A percentile compares a stretch with the other conserved stretches of the same genome.
Evolutionary conservation across 2,113 vertebrate genomes (phyloP).

Genomic region (Coryphaenoides rupestris): DNA sequence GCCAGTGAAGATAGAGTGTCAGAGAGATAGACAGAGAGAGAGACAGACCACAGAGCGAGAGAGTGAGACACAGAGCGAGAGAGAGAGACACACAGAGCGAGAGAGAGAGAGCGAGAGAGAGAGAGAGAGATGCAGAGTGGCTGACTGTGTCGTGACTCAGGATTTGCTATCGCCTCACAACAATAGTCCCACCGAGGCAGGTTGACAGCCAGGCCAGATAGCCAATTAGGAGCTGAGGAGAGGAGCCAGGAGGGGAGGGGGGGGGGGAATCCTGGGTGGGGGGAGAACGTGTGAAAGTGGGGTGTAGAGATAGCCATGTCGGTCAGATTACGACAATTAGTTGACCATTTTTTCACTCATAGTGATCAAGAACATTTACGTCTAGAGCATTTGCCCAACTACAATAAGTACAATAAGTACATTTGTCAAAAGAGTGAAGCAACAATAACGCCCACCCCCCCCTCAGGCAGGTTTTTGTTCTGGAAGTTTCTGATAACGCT

Average conservation of each 20-base stretch:
- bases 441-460: too few species aligned
- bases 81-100: not conserved
- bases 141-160: slow-evolving; percentile 44
- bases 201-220: slow-evolving; percentile 57
- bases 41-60: not conserved
- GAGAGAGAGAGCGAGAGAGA: not conserved
- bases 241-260: slow-evolving; percentile 42
- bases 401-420: too few species aligned
- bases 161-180: slow-evolving; percentile 41
- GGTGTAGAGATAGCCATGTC: not conserved
- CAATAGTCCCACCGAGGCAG: slow-evolving; percentile 46
- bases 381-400: too few species aligned
- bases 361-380: too few species aligned
- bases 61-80: not conserved
- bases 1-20: not conserved
- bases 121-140: not conserved
- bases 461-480: too few species aligned
- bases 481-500: too few species aligned
- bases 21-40: not conserved
- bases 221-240: slow-evolving; percentile 60
- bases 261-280: slow-evolving; percentile 12
- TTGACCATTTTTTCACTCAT: too few species aligned
- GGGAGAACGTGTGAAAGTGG: slow-evolving; percentile 16
- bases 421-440: too few species aligned
- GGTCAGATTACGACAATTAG: too few species aligned